Conservation (phyloP, 2,113 vertebrate genomes). For the Apteryx owenii region DNA sequence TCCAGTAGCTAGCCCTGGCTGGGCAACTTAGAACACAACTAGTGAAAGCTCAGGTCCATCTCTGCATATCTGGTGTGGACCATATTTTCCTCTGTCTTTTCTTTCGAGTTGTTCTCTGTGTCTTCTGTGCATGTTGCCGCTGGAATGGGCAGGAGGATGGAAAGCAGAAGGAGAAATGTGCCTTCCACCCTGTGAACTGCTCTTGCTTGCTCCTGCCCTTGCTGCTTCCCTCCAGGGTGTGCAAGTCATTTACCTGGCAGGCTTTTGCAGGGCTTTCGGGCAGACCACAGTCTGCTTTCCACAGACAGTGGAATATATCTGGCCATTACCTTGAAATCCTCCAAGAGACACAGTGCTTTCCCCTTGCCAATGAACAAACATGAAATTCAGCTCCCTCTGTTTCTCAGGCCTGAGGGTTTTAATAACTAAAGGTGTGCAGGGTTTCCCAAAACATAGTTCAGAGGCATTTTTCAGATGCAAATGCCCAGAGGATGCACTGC, state of each 20-base stretch:
- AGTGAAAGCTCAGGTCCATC: background rate
- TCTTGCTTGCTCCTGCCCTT: background rate
- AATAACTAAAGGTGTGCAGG: too few species aligned
- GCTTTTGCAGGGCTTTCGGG: background rate
- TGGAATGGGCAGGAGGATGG: background rate
- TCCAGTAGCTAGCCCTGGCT: too few species aligned
- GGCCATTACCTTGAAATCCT: background rate
- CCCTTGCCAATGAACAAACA: background rate
- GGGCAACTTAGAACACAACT: background rate
- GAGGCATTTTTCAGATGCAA: background rate
- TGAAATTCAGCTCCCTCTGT: background rate
- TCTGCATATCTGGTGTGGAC: background rate
- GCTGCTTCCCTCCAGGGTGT: background rate
- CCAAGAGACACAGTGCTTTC: background rate
- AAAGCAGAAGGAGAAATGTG: background rate
- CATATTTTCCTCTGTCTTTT: background rate
- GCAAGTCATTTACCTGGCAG: rapidly evolving
- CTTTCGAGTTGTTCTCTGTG: background rate
- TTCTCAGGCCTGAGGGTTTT: background rate
- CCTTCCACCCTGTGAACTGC: background rate
- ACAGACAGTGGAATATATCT: background rate
- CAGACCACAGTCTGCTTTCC: background rate
- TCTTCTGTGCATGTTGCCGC: background rate
- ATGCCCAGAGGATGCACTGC: background rate
- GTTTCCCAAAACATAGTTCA: background rate